A percentile compares a stretch with the other conserved stretches of the same genome.
Evolutionary conservation across 23 tunicate species (phyloP).

Genomic region (Diplosoma virens): DNA sequence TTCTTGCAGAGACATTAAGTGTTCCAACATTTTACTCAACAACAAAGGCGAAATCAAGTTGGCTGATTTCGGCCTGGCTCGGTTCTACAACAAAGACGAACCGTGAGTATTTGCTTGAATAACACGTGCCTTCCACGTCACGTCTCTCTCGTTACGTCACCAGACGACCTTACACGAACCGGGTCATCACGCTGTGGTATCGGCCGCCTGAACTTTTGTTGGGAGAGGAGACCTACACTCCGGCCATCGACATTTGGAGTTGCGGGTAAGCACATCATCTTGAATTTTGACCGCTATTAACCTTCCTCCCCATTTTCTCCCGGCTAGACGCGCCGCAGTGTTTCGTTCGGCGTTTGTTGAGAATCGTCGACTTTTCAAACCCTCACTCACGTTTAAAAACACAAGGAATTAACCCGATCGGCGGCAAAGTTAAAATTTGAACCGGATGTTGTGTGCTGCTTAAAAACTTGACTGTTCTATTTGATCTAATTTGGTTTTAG

Average conservation of each 20-base stretch:
- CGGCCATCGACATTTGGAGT: conserved; percentile 92
- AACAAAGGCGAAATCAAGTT: conserved; percentile 90
- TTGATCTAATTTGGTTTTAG: conserved; percentile 5
- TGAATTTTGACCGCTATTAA: no score
- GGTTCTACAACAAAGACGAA: conserved; percentile 64
- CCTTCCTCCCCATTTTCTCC: no score
- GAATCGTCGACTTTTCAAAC: no score
- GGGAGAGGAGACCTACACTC: conserved; percentile 92
- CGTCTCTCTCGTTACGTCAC: no score
- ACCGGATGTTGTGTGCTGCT: no score
- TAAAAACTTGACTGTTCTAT: no score
- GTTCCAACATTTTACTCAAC: conserved; percentile 93
- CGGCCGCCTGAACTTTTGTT: conserved; percentile 89
- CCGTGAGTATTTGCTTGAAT: conserved; percentile 45
- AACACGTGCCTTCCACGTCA: no score
- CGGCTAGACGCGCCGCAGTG: no score
- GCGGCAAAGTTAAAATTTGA: no score
- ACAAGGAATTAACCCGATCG: no score
- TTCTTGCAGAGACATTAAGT: conserved; percentile 75
- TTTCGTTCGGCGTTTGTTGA: no score
- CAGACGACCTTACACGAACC: conserved; percentile 37
- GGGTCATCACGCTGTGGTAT: conserved; percentile 93
- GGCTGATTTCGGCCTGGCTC: conserved; percentile 63
- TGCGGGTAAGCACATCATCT: conserved; percentile 75
- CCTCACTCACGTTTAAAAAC: no score